Evolutionary conservation across 1,140 invertebrate species (phyloP).

Genomic region (Homalodisca vitripennis): DNA sequence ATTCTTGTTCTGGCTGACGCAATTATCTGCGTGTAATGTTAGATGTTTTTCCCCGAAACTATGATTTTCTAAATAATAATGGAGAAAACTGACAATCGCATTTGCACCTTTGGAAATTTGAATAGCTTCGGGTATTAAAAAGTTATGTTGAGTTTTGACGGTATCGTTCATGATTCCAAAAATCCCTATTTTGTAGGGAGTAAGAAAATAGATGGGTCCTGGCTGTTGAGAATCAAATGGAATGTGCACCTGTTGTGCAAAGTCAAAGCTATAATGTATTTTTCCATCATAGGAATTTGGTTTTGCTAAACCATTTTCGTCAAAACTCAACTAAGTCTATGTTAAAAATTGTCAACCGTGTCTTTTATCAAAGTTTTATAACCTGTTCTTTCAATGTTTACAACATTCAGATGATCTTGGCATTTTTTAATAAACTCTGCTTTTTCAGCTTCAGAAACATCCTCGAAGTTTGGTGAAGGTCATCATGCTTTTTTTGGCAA

Average conservation of each 20-base stretch:
- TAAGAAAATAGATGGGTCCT: conserved; percentile 34
- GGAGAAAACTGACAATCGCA: conserved; percentile 32
- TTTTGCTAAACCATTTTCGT: background rate
- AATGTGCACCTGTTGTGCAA: conserved; percentile 32
- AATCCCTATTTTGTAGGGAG: conserved; percentile 33
- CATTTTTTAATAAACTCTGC: conserved; percentile 17
- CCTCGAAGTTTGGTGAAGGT: background rate
- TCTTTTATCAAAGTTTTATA: conserved; percentile 21
- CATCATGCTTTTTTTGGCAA: conserved; percentile 28
- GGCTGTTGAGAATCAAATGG: conserved; percentile 33
- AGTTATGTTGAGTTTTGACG: conserved; percentile 29
- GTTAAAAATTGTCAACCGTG: conserved; percentile 13
- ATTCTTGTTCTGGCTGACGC: conserved; percentile 21
- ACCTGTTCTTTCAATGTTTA: conserved; percentile 23
- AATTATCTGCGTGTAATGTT: conserved; percentile 35
- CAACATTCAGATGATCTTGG: conserved; percentile 11
- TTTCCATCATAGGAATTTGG: conserved; percentile 2
- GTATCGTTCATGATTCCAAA: conserved; percentile 38
- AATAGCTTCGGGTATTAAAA: conserved; percentile 32
- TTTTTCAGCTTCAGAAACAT: conserved; percentile 22
- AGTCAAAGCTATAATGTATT: conserved; percentile 33
- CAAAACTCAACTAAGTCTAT: background rate
- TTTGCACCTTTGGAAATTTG: conserved; percentile 32
- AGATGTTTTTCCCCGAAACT: conserved; percentile 23
- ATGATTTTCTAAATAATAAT: conserved; percentile 34